A percentile compares a stretch with the other conserved stretches of the same genome.
phyloP scores from a whole-genome alignment of 2,888 invertebrate genomes.

The Quadriops clusia region DNA sequence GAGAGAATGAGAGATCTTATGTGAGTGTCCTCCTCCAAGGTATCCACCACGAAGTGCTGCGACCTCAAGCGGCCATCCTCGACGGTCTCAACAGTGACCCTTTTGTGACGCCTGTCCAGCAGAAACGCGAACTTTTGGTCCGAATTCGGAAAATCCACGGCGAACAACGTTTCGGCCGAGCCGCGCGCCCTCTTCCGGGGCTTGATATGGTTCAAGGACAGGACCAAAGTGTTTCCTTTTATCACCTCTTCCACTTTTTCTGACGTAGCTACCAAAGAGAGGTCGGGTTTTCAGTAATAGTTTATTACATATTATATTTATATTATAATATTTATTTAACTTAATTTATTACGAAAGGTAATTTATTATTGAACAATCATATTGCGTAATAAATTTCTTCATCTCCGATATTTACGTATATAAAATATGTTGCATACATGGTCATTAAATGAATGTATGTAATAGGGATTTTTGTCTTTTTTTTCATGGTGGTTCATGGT shows the following conservation, averaged over 20 bases:
- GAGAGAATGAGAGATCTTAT: slow-evolving; percentile 45
- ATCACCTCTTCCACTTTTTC: slow-evolving; percentile 40
- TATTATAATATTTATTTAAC: too few relatives aligned
- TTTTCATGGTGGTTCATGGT: too few relatives aligned
- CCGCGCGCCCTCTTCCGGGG: slow-evolving; percentile 36
- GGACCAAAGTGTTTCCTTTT: slow-evolving; percentile 40
- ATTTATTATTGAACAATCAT: too few relatives aligned
- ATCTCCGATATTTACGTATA: too few relatives aligned
- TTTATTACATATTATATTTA: too few relatives aligned
- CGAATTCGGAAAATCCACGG: slow-evolving; percentile 42
- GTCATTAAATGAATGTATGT: too few relatives aligned
- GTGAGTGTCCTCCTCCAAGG: slow-evolving; percentile 41
- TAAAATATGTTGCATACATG: too few relatives aligned
- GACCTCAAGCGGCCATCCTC: slow-evolving; percentile 45
- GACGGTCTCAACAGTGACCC: slow-evolving; percentile 54
- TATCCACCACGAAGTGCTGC: slow-evolving; percentile 50
- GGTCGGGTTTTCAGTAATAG: too few relatives aligned
- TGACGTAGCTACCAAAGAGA: too few relatives aligned
- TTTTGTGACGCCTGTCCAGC: slow-evolving; percentile 42
- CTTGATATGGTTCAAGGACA: slow-evolving; percentile 42
- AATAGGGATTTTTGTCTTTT: too few relatives aligned
- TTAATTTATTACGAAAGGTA: too few relatives aligned
- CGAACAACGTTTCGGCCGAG: slow-evolving; percentile 42
- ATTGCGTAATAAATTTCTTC: too few relatives aligned
- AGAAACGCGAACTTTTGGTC: slow-evolving; percentile 43